phyloP scores from a whole-genome alignment of 2,113 vertebrate species.

The Fregata magnificens region DNA sequence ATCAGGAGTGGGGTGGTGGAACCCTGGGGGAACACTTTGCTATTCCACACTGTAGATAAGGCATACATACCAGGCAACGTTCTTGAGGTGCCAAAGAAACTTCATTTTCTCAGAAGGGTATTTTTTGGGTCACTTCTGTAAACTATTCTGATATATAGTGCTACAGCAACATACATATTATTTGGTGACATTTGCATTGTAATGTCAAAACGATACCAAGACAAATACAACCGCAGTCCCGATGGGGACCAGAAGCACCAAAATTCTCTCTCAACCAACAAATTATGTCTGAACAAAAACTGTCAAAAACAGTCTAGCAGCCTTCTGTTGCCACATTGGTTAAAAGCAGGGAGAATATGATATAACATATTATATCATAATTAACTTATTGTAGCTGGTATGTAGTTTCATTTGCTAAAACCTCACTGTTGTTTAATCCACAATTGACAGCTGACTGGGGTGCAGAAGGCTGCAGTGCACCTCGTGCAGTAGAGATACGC shows the following conservation, averaged over 20 bases:
- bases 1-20: neutral
- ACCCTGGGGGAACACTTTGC: neutral
- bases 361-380: neutral
- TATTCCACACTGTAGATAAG: fast-evolving
- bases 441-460: neutral
- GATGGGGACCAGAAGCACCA: fast-evolving
- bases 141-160: neutral
- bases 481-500: fast-evolving
- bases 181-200: neutral
- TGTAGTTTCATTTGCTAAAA: neutral
- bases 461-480: neutral
- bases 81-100: neutral
- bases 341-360: neutral
- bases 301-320: neutral
- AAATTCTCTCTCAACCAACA: neutral
- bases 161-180: neutral
- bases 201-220: neutral
- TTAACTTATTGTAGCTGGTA: neutral
- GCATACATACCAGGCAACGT: neutral
- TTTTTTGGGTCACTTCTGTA: neutral
- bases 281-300: neutral
- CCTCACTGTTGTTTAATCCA: neutral
- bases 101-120: neutral
- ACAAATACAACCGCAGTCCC: fast-evolving
- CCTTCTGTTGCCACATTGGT: neutral